Evolutionary conservation across 2,888 invertebrate genomes (phyloP).

Genomic region (Oeneis ivallda): DNA sequence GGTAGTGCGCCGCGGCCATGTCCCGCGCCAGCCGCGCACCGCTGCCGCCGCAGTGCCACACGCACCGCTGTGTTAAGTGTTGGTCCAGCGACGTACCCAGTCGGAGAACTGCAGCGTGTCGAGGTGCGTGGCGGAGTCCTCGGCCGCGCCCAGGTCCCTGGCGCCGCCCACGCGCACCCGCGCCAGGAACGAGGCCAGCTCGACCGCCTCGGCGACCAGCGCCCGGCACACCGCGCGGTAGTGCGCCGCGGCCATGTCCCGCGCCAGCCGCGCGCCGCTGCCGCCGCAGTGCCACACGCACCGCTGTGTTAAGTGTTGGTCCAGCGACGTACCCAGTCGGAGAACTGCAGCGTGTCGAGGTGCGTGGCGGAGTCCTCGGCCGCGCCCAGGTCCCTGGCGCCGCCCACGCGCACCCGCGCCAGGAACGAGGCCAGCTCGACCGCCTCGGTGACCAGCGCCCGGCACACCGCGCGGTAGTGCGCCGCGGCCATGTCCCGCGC

Average conservation of each 20-base stretch:
- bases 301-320: too few species aligned
- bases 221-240: constrained; percentile 96
- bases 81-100: constrained; percentile 91
- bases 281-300: constrained; percentile 77
- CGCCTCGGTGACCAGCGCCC: constrained; percentile 95
- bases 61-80: constrained; percentile 77
- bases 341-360: constrained; percentile 91
- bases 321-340: constrained; percentile 92
- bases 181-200: constrained; percentile 94
- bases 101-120: constrained; percentile 93
- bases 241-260: constrained; percentile 87
- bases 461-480: constrained; percentile 95
- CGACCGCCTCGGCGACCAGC: constrained; percentile 94
- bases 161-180: constrained; percentile 87
- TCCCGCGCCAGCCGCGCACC: constrained; percentile 73
- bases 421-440: constrained; percentile 94
- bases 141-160: constrained; percentile 83
- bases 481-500: constrained; percentile 84
- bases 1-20: constrained; percentile 90
- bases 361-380: constrained; percentile 86
- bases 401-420: constrained; percentile 87
- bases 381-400: constrained; percentile 84
- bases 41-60: constrained; percentile 75
- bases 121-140: constrained; percentile 86
- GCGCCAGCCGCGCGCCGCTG: constrained; percentile 65